A percentile compares a stretch with the other conserved stretches of the same genome.
phyloP scores from a whole-genome alignment of 2,797 vertebrate species.

The Silurus lanzhouensis region DNA sequence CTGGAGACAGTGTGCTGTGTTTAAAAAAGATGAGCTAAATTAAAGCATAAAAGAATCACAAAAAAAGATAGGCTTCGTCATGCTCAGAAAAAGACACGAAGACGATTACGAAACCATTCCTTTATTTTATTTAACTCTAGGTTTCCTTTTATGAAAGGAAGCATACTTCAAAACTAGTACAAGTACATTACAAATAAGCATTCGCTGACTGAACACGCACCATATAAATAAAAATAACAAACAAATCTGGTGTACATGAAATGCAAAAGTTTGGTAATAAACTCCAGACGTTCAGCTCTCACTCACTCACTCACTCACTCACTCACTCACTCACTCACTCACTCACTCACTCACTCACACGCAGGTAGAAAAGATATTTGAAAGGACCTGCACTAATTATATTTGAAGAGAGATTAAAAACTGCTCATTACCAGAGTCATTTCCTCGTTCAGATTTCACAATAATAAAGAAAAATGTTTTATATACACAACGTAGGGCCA shows the following conservation, averaged over 20 bases:
- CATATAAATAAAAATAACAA: conserved; percentile 51
- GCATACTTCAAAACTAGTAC: conserved; percentile 55
- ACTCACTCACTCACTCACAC: not conserved
- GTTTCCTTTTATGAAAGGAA: conserved; percentile 42
- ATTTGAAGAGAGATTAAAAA: not conserved
- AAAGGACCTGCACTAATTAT: not conserved
- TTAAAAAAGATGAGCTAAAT: conserved; percentile 74
- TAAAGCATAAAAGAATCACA: no score
- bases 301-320: not conserved
- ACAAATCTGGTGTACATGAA: conserved; percentile 11
- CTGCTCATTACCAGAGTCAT: not conserved
- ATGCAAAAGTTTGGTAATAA: not conserved
- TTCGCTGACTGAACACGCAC: not conserved
- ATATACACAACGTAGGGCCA: no score
- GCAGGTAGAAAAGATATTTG: not conserved
- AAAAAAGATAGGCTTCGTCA: no score
- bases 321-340: not conserved
- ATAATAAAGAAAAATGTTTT: not conserved
- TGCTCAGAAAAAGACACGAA: not conserved
- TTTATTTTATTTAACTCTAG: conserved; percentile 23
- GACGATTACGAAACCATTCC: conserved; percentile 36
- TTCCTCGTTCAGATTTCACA: not conserved
- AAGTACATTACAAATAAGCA: conserved; percentile 41
- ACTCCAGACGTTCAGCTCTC: not conserved
- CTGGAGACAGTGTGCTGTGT: conserved; percentile 75